A percentile compares a stretch with the other conserved stretches of the same genome.
phyloP scores from a whole-genome alignment of 2,888 invertebrate genomes.

The Lamellibrachia columna region DNA sequence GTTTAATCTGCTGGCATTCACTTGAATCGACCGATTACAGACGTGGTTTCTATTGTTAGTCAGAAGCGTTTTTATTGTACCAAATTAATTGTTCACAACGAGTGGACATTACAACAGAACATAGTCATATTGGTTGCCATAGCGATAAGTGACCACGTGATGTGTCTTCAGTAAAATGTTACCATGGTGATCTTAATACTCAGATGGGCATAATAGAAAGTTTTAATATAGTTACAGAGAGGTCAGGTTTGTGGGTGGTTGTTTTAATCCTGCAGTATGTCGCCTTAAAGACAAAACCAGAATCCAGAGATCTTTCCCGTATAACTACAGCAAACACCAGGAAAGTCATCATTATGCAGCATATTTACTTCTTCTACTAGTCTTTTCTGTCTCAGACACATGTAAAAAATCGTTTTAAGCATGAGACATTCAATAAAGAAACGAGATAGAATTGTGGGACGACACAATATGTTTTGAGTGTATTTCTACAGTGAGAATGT shows the following conservation, averaged over 20 bases:
- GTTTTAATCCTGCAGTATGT: background rate
- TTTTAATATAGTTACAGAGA: background rate
- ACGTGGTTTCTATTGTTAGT: background rate
- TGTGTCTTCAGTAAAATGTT: background rate
- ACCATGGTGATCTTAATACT: background rate
- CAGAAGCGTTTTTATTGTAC: background rate
- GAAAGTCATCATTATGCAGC: background rate
- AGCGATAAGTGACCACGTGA: background rate
- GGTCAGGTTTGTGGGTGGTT: background rate
- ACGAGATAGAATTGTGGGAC: background rate
- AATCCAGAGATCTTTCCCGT: background rate
- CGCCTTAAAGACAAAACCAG: background rate
- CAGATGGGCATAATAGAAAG: background rate
- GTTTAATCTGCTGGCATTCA: background rate
- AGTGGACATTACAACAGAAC: background rate
- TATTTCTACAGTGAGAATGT: background rate
- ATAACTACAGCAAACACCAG: background rate
- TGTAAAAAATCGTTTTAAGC: background rate
- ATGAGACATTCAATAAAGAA: background rate
- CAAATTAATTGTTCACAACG: background rate
- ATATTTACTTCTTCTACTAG: background rate
- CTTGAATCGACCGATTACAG: background rate
- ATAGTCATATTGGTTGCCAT: background rate
- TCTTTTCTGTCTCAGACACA: background rate
- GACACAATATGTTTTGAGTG: background rate